Conservation (phyloP, 2,888 invertebrate species). For the Ennomos quercinarius region DNA sequence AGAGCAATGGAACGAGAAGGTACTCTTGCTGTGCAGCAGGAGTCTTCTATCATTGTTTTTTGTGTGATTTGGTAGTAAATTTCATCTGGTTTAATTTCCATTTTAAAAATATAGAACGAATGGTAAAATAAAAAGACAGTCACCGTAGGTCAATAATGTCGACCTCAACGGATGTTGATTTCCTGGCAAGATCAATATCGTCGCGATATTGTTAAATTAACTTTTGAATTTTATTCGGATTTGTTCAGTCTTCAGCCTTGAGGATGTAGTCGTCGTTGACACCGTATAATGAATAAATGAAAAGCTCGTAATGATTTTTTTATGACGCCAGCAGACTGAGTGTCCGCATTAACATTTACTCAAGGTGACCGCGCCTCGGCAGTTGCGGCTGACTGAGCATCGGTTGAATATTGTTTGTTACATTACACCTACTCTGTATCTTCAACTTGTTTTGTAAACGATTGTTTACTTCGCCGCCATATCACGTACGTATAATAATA, state of each 20-base stretch:
- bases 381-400: slow-evolving; percentile 81
- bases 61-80: too few relatives aligned
- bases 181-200: slow-evolving; percentile 11
- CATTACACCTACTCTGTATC: slow-evolving; percentile 54
- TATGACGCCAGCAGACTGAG: slow-evolving; percentile 64
- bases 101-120: not conserved
- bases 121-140: slow-evolving; percentile 8
- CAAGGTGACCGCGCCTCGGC: slow-evolving; percentile 80
- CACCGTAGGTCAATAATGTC: slow-evolving; percentile 15
- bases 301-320: slow-evolving; percentile 69
- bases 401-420: slow-evolving; percentile 64
- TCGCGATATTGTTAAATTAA: slow-evolving; percentile 3
- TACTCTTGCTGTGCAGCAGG: too few relatives aligned
- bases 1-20: too few relatives aligned
- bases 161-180: slow-evolving; percentile 19
- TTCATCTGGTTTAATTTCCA: too few relatives aligned
- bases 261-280: slow-evolving; percentile 51
- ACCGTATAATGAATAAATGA: slow-evolving; percentile 61
- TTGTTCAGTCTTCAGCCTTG: slow-evolving; percentile 49
- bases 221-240: slow-evolving; percentile 22
- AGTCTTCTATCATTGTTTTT: too few relatives aligned
- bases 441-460: slow-evolving; percentile 56
- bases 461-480: slow-evolving; percentile 43
- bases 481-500: slow-evolving; percentile 37
- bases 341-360: slow-evolving; percentile 81